phyloP scores from a whole-genome alignment of 2,113 vertebrate genomes.

The Engystomops pustulosus region DNA sequence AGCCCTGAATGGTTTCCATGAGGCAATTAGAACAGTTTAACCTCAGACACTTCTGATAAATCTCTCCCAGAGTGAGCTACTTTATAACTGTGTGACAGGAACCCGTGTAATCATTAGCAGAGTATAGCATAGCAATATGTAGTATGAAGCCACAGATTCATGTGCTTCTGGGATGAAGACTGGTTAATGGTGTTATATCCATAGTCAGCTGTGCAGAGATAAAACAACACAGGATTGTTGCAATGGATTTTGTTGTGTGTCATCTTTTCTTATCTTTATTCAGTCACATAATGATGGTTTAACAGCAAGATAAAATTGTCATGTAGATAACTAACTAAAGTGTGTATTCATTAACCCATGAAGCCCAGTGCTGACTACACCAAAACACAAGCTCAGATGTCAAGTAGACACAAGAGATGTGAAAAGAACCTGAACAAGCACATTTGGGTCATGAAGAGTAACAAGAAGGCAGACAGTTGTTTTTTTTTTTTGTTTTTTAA shows the following conservation, averaged over 20 bases:
- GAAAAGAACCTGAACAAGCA: neutral
- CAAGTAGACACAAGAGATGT: neutral
- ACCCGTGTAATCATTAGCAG: too few relatives aligned
- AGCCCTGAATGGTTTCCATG: too few relatives aligned
- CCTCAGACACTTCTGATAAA: too few relatives aligned
- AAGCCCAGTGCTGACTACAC: neutral
- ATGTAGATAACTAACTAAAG: neutral
- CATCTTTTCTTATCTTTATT: constrained; percentile 30
- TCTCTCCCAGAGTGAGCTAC: too few relatives aligned
- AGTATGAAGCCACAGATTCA: too few relatives aligned
- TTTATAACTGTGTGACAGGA: too few relatives aligned
- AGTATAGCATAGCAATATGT: too few relatives aligned
- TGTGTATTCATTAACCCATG: constrained; percentile 36
- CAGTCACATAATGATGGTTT: constrained; percentile 7
- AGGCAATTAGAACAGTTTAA: too few relatives aligned
- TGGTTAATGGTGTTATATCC: neutral
- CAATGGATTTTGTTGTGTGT: neutral
- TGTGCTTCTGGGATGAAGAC: neutral
- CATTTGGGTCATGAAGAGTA: neutral
- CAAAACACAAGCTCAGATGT: neutral
- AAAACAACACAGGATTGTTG: too few relatives aligned
- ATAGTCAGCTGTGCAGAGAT: too few relatives aligned
- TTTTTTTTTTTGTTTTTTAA: too few relatives aligned
- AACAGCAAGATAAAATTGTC: neutral
- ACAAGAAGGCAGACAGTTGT: neutral